These are phyloP conservation scores for Petrolisthes cinctipes DNA, from an alignment of 2,888 invertebrate genomes.

Conservation along the genomic window DNA sequence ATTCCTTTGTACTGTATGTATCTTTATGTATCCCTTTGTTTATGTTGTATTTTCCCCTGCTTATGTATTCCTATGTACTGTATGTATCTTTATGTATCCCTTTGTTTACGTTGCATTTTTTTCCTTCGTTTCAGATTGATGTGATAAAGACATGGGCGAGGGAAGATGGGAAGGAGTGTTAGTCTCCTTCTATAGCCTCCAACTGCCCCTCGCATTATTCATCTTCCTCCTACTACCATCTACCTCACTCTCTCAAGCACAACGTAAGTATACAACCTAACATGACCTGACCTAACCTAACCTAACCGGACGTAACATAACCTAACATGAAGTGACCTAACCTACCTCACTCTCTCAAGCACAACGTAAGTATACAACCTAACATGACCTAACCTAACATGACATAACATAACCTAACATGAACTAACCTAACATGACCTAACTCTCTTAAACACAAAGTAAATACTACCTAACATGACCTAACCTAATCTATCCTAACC, in stretches of 20 bases:
- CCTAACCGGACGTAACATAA: neutral
- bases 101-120: neutral
- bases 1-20: neutral
- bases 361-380: no score
- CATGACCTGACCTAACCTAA: neutral
- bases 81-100: neutral
- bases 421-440: no score
- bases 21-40: neutral
- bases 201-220: constrained; percentile 41
- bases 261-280: constrained; percentile 29
- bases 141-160: constrained; percentile 48
- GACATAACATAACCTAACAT: no score
- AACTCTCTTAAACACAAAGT: no score
- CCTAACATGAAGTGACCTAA: no score
- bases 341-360: no score
- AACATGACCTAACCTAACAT: no score
- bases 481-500: no score
- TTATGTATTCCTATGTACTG: neutral
- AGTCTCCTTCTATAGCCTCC: constrained; percentile 28
- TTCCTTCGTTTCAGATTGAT: constrained; percentile 31
- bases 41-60: neutral
- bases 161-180: constrained; percentile 53
- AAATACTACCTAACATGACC: no score
- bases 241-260: constrained; percentile 13
- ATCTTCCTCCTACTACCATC: constrained; percentile 19